These are phyloP conservation scores for Lasiommata megera DNA, from an alignment of 2,888 invertebrate species.

Conservation along the genomic window DNA sequence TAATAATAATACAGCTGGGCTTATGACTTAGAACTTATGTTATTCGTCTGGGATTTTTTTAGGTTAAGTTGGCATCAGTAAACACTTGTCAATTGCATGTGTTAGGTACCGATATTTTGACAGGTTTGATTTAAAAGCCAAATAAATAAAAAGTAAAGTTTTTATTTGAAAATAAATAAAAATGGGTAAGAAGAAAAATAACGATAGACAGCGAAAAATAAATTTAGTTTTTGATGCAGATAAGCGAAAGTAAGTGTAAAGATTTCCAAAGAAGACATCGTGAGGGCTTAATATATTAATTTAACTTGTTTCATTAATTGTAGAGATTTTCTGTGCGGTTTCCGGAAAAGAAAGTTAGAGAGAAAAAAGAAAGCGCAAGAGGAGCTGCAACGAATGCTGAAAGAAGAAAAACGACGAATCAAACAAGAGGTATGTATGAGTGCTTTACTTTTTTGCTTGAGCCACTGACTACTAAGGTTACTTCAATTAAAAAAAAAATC, in stretches of 20 bases:
- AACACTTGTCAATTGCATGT: not conserved
- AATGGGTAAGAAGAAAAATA: slow-evolving; percentile 65
- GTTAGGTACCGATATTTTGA: no score
- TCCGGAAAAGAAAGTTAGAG: slow-evolving; percentile 89
- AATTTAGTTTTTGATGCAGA: slow-evolving; percentile 68
- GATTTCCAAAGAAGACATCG: not conserved
- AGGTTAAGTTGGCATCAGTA: not conserved
- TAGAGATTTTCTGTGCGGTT: slow-evolving; percentile 91
- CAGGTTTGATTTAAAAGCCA: no score
- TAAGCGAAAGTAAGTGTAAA: slow-evolving; percentile 61
- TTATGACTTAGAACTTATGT: no score
- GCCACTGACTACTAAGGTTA: no score
- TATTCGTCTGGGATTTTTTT: not conserved
- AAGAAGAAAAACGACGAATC: slow-evolving; percentile 88
- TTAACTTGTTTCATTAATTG: slow-evolving; percentile 35
- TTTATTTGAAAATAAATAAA: no score
- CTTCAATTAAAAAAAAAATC: no score
- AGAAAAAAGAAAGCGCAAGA: slow-evolving; percentile 88
- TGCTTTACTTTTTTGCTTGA: not conserved
- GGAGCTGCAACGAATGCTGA: slow-evolving; percentile 85
- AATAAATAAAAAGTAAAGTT: no score
- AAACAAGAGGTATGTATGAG: slow-evolving; percentile 83
- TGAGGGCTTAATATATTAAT: slow-evolving; percentile 10
- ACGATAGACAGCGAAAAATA: slow-evolving; percentile 61
- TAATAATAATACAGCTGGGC: no score